Evolutionary conservation across 2,888 invertebrate species (phyloP).

Genomic region (Stenchaetothrips biformis): DNA sequence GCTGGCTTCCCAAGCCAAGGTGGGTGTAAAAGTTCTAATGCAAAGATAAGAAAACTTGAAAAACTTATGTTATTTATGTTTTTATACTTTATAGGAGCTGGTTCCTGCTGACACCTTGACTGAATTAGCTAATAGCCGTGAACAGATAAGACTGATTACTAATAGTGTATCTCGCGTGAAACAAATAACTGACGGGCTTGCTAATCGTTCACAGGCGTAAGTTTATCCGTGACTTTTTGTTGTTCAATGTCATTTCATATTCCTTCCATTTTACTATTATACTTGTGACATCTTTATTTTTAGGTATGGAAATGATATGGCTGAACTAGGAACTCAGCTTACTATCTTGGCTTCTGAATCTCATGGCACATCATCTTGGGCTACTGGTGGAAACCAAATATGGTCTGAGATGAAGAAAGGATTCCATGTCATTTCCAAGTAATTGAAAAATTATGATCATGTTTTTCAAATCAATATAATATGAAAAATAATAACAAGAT

Average conservation of each 20-base stretch:
- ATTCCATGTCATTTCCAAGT: slow-evolving; percentile 52
- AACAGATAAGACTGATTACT: slow-evolving; percentile 53
- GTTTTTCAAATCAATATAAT: no score
- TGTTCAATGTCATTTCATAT: neutral
- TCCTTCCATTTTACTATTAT: neutral
- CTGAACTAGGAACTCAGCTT: slow-evolving; percentile 52
- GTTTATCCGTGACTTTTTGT: slow-evolving; percentile 22
- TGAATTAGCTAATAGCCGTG: slow-evolving; percentile 54
- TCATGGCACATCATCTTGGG: slow-evolving; percentile 45
- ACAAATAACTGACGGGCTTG: slow-evolving; percentile 50
- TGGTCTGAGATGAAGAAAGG: slow-evolving; percentile 54
- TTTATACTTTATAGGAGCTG: slow-evolving; percentile 46
- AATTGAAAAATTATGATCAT: slow-evolving; percentile 25
- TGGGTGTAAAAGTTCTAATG: slow-evolving; percentile 35
- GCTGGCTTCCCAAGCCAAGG: slow-evolving; percentile 54
- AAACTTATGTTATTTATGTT: slow-evolving; percentile 6
- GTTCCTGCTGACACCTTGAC: slow-evolving; percentile 53
- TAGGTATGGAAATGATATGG: slow-evolving; percentile 51
- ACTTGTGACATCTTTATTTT: slow-evolving; percentile 17
- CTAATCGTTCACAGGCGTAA: slow-evolving; percentile 45
- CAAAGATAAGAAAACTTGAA: neutral
- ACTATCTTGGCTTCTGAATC: slow-evolving; percentile 49
- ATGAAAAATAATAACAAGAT: neutral
- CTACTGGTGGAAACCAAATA: slow-evolving; percentile 46
- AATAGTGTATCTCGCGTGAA: slow-evolving; percentile 53